These are phyloP conservation scores for Eulacestoma nigropectus DNA, from an alignment of 2,113 vertebrate genomes.

Conservation along the genomic window DNA sequence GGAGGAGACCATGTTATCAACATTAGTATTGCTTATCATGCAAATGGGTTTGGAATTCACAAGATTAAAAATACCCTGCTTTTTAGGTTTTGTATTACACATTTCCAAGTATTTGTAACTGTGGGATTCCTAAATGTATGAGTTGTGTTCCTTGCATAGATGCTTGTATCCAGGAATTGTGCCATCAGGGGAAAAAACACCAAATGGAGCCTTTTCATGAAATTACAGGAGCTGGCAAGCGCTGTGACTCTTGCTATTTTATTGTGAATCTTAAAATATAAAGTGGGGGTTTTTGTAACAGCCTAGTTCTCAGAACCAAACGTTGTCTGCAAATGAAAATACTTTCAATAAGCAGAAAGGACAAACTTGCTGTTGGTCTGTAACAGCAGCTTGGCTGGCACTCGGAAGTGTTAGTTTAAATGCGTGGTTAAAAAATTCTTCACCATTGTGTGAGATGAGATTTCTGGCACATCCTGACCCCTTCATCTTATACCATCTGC, in stretches of 20 bases:
- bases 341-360: neutral
- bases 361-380: neutral
- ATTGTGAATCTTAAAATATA: neutral
- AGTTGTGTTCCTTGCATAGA: neutral
- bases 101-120: neutral
- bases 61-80: neutral
- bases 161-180: neutral
- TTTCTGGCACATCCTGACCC: neutral
- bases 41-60: neutral
- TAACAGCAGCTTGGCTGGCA: neutral
- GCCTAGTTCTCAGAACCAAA: neutral
- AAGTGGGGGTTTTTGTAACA: neutral
- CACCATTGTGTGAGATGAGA: neutral
- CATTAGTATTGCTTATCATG: neutral
- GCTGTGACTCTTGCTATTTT: neutral
- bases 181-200: neutral
- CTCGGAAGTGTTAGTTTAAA: neutral
- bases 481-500: neutral
- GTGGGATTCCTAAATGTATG: neutral
- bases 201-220: neutral
- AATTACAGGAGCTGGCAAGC: slow-evolving; percentile 15
- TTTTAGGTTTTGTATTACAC: neutral
- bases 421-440: neutral
- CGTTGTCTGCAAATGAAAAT: neutral
- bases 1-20: neutral